Evolutionary conservation across 2,888 invertebrate species (phyloP).

Genomic region (Campopleginae sp.): DNA sequence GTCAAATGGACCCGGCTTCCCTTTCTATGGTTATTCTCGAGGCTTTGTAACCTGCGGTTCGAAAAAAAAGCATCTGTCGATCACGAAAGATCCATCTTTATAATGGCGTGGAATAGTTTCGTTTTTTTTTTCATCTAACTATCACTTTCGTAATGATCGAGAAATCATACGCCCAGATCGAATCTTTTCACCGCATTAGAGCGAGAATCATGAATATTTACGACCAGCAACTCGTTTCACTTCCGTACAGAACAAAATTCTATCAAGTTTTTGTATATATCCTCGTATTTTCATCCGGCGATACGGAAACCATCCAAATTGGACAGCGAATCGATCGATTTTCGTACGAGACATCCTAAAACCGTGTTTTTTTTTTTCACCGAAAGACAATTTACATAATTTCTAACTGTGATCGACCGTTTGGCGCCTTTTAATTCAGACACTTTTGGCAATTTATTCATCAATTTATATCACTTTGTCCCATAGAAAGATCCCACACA

Average conservation of each 20-base stretch:
- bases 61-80: slow-evolving; percentile 13
- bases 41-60: slow-evolving; percentile 46
- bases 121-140: slow-evolving; percentile 13
- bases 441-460: neutral
- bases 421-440: neutral
- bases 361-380: neutral
- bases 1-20: slow-evolving; percentile 73
- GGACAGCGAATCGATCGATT: neutral
- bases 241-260: neutral
- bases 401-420: neutral
- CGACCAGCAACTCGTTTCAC: slow-evolving; percentile 9
- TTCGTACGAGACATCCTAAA: neutral
- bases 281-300: neutral
- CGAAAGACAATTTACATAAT: neutral
- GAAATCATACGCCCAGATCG: slow-evolving; percentile 17
- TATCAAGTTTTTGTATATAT: neutral
- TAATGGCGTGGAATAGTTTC: slow-evolving; percentile 11
- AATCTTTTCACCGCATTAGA: slow-evolving; percentile 16
- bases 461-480: neutral
- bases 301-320: neutral
- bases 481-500: neutral
- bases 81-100: slow-evolving; percentile 1
- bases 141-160: slow-evolving; percentile 36
- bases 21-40: slow-evolving; percentile 71
- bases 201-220: slow-evolving; percentile 25